Conservation (phyloP, 2,888 invertebrate genomes). For the Napeogenes sylphis region DNA sequence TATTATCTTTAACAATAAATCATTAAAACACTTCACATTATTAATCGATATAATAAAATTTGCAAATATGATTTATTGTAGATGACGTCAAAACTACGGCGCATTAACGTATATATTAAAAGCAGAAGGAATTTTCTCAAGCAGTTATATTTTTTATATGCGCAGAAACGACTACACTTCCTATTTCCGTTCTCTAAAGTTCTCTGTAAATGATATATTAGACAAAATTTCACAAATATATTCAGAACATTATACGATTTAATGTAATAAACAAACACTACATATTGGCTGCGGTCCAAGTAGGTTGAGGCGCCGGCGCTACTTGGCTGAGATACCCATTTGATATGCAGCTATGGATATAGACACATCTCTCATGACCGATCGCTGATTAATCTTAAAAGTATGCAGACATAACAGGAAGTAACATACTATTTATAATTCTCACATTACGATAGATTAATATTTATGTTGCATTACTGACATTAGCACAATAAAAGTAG, state of each 20-base stretch:
- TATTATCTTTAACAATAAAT: neutral
- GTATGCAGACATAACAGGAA: slow-evolving; percentile 1
- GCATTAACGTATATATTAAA: no score
- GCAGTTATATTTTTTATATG: no score
- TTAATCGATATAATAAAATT: slow-evolving; percentile 24
- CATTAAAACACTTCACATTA: neutral
- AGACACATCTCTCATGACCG: slow-evolving; percentile 23
- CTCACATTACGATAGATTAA: neutral
- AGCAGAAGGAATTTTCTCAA: no score
- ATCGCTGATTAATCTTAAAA: slow-evolving; percentile 26
- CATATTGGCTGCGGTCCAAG: slow-evolving; percentile 64
- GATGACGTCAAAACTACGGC: slow-evolving; percentile 10
- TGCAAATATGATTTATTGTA: slow-evolving; percentile 28
- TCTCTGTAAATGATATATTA: neutral
- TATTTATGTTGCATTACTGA: no score
- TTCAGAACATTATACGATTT: slow-evolving; percentile 53
- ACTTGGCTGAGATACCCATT: slow-evolving; percentile 41
- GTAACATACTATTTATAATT: neutral
- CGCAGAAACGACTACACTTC: no score
- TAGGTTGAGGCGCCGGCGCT: slow-evolving; percentile 67
- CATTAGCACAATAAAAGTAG: no score
- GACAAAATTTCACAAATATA: slow-evolving; percentile 31
- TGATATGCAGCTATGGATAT: slow-evolving; percentile 41
- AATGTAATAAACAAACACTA: slow-evolving; percentile 72
- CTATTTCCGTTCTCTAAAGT: neutral